Conservation (phyloP, 2,113 vertebrate genomes). For the Pongo abelii region DNA sequence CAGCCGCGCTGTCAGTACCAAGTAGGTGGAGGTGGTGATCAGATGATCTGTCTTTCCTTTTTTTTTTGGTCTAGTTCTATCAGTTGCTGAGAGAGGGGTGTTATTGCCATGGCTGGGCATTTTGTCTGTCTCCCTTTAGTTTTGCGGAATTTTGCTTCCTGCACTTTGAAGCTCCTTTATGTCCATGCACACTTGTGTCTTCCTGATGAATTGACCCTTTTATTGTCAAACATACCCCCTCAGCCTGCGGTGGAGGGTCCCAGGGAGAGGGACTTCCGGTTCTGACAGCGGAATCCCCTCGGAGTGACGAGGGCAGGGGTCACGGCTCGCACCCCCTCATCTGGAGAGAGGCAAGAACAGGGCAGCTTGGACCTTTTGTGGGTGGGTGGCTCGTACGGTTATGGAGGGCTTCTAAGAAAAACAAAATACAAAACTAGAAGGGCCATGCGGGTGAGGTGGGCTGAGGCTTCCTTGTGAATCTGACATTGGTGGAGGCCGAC, state of each 20-base stretch:
- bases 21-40: background rate
- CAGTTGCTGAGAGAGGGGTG: background rate
- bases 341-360: background rate
- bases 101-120: background rate
- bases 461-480: background rate
- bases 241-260: background rate
- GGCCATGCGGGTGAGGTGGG: accelerated
- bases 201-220: background rate
- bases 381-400: background rate
- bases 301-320: accelerated
- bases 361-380: too few species aligned
- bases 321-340: accelerated
- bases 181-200: background rate
- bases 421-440: background rate
- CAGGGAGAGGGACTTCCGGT: background rate
- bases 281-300: background rate
- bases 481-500: accelerated
- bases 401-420: background rate
- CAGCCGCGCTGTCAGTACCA: background rate
- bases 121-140: background rate
- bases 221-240: background rate
- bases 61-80: background rate
- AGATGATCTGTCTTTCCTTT: background rate
- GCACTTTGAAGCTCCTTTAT: background rate
- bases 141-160: background rate